phyloP scores from a whole-genome alignment of 2,113 vertebrate genomes.

The Cephalopholis sonnerati region DNA sequence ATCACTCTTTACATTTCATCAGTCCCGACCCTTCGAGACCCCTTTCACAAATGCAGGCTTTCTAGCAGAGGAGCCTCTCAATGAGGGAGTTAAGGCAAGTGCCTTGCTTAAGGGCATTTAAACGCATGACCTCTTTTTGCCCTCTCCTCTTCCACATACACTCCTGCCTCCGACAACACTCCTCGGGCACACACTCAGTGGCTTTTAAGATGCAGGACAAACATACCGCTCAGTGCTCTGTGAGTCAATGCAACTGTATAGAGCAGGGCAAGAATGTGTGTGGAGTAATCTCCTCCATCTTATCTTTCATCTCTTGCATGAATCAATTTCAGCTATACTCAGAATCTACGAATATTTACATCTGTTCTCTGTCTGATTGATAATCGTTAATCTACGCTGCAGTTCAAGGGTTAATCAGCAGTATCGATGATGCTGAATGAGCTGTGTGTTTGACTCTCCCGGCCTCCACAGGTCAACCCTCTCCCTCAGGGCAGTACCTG shows the following conservation, averaged over 20 bases:
- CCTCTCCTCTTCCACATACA: conserved; percentile 55
- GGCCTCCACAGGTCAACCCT: conserved; percentile 70
- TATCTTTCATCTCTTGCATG: conserved; percentile 22
- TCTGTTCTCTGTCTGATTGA: not conserved
- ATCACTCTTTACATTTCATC: conserved; percentile 33
- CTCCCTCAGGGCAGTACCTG: conserved; percentile 82
- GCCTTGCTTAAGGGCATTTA: conserved; percentile 79
- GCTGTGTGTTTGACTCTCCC: conserved; percentile 59
- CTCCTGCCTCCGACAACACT: conserved; percentile 57
- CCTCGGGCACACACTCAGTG: conserved; percentile 53
- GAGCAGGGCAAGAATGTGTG: conserved; percentile 45
- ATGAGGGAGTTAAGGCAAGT: conserved; percentile 71
- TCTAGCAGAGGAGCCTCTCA: conserved; percentile 52
- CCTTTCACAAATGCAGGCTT: conserved; percentile 30
- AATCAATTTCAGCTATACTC: not conserved
- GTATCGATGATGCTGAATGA: conserved; percentile 62
- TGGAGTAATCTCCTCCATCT: conserved; percentile 53
- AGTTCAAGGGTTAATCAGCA: conserved; percentile 3
- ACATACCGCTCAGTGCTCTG: conserved; percentile 33
- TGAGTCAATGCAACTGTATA: conserved; percentile 31
- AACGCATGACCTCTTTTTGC: conserved; percentile 79
- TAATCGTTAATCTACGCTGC: conserved; percentile 36
- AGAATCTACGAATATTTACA: not conserved
- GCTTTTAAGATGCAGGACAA: conserved; percentile 70
- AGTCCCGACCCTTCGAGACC: not conserved